Percentiles rank a stretch among this genome's conserved stretches.
Evolutionary conservation across 2,888 invertebrate species (phyloP).

Genomic region (Xanthia togata): DNA sequence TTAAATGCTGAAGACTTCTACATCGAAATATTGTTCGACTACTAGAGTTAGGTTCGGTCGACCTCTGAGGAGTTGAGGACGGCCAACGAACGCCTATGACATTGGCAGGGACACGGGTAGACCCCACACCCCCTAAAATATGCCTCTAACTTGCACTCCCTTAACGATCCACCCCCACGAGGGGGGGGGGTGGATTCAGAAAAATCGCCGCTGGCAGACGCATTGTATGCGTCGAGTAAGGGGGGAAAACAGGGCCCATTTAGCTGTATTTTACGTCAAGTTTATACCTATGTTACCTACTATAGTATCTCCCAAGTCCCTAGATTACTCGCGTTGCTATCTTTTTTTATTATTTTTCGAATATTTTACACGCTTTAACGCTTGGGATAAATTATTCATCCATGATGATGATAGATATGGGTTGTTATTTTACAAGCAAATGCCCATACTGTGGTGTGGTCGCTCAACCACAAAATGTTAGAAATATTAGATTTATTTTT

Average conservation of each 20-base stretch:
- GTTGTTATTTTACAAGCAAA: constrained; percentile 24
- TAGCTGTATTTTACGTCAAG: constrained; percentile 51
- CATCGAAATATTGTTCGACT: constrained; percentile 47
- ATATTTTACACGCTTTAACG: constrained; percentile 13
- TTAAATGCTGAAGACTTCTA: constrained; percentile 37
- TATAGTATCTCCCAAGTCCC: constrained; percentile 12
- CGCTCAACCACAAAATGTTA: constrained; percentile 4
- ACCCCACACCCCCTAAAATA: constrained; percentile 79
- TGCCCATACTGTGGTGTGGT: constrained; percentile 2
- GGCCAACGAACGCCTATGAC: constrained; percentile 87
- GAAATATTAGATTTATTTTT: neutral
- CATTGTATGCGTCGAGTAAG: constrained; percentile 65
- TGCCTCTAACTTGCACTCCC: constrained; percentile 75
- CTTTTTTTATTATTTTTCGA: constrained; percentile 14
- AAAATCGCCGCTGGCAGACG: constrained; percentile 67
- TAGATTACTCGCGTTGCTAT: constrained; percentile 5
- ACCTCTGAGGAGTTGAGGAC: constrained; percentile 77
- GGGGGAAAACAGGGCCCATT: constrained; percentile 58
- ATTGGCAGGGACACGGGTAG: constrained; percentile 83
- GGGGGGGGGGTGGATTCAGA: constrained; percentile 58
- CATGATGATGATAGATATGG: constrained; percentile 15
- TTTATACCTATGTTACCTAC: constrained; percentile 12
- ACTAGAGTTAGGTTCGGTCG: constrained; percentile 73
- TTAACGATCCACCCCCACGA: constrained; percentile 69
- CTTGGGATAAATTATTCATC: constrained; percentile 22